Base-by-base conservation (phyloP, 2,113 vertebrate species). In the Vulpes vulpes region DNA sequence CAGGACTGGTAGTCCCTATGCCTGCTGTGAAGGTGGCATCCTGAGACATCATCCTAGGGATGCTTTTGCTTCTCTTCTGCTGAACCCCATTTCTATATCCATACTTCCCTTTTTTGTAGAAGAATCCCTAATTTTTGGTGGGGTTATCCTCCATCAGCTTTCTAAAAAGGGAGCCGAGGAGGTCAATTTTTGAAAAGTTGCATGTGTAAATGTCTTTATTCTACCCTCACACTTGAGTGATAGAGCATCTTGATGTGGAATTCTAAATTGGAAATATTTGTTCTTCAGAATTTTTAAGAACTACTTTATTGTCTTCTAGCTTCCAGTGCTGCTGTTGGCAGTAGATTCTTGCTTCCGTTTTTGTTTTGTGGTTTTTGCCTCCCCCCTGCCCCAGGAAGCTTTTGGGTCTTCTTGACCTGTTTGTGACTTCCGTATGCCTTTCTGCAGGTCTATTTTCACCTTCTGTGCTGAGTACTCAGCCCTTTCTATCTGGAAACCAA, bases 251-350 rank as follows among this genome's bases (percentile, higher is more conserved):
- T 81, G 32, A 81, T 67, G 23, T 38, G 35, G 38, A 86, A 86
- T 85, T 93, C 65, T 65, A 93, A 81, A 11, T 35, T 59, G 49
- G 51, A 79, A 85, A 93, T 65, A 65, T 8, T 65, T 97, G 43
- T 95, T 32, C 57, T 85, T 83, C 57, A 67, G 23, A 60, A 93
- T 81, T 74, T 86, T 53, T 55, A 81, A 85, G 51, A 86, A 67
- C 83, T 49, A 78, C 38, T 62, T 30, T 27, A 64, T 11, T 76
- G 51, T 84, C 65, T 81, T 97, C 76, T 81, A 85, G 73, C 59
- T 65, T 81, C 79, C 57, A 79, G 32, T 22, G 32, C 25, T 22
- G 38, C 51, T 87, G 10, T 55, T 78, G 79, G 49, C 15, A 84
- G 76, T 76, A 89, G 69, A 89, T 89, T 78, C 20, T 69, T 78